Base-by-base conservation (phyloP, 2,888 invertebrate species). In the Mimachlamys varia region DNA sequence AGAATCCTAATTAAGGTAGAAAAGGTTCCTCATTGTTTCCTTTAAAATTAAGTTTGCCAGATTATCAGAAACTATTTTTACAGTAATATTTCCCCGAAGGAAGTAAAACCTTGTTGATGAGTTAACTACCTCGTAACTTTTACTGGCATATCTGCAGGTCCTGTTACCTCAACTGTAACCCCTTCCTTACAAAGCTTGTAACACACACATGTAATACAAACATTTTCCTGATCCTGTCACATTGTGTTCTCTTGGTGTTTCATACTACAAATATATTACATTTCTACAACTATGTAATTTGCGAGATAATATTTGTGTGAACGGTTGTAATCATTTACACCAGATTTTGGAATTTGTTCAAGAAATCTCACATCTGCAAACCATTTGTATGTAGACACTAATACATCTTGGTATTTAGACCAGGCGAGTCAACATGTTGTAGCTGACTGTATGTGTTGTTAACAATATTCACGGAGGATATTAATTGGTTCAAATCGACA, bases 261-360 rank as follows among this genome's bases (percentile, higher is more conserved):
- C 15, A 33, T 76, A 76, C 76, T 76, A 76, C 76, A 76, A 76
- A 76, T 76, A 76, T 76, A 76, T 33, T 22, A 76, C 76, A 76
- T 76, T 76, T 76, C 76, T 76, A 76, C 76, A 76, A 76, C 76
- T 33, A 27, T 76, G 76, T 76, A 76, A 76, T 76, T 76, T 76
- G 76, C 33, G 76, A 76, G 76, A 19, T 76, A 76, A 76, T 76
- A 76, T 76, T 76, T 76, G 76, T 76, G 76, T 76, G 76, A 76
- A 76, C 76, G 76, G 12, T 76, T 33, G 76, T 76, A 76, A 76
- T 76, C 33, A 76, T 76, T 76, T 76, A 76, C 76, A 76, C 76
- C 76, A 76, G 76, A 76, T 76, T 76, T 27, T 76, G 76, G 76
- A 76, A 76, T 76, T 76, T 76, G 76, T 76, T 76, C 76, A 76